Evolutionary conservation across 2,888 invertebrate species (phyloP), one percentile per base, ranked within the genome.

Genomic region (Acanthopleura granulata): DNA sequence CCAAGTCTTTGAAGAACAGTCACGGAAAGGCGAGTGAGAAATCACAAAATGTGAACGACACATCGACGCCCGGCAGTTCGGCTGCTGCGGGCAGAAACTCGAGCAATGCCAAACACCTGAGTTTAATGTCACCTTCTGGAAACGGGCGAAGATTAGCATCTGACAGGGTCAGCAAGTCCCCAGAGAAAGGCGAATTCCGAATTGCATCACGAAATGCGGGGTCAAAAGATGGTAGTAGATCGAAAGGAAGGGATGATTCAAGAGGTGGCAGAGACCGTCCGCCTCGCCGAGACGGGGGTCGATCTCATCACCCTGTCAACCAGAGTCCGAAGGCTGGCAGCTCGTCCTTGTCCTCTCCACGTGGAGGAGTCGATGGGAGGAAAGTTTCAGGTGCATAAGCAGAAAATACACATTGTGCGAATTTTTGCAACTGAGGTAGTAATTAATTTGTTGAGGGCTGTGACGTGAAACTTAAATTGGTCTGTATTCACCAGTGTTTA

Each of bases 1-100:
- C 66, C 6, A 66, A 66, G 25, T 16, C 66, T 27, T 22, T 16
- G 66, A 66, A 27, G 25, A 27, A 14, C 29, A 66, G 16, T 27
- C 15, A 66, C 4, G 66, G 66, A 15, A 66, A 66, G 25, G 27
- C 29, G 25, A 27, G 66, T 6, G 66, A 66, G 29, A 66, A 66
- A 25, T 16, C 66, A 22, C 66, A 66, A 66, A 66, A 66, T 66
- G 66, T 27, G 66, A 66, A 15, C 16, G 57, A 57, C 57, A n/a
- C 57, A 18, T 57, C 57, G 57, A 57, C 57, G 22, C 18, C 57
- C 57, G 57, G 57, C 22, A 18, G 18, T n/a, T 57, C 57, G 18
- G 57, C 57, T n/a, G 57, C 57, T n/a, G 22, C 57, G 22, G 57
- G 57, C n/a, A 57, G 22, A 57, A 57, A 22, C 57, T 18, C 22